Percentiles rank a stretch among this genome's conserved stretches.
Evolutionary conservation across 2,113 vertebrate species (phyloP).

Genomic region (Corythoichthys intestinalis): DNA sequence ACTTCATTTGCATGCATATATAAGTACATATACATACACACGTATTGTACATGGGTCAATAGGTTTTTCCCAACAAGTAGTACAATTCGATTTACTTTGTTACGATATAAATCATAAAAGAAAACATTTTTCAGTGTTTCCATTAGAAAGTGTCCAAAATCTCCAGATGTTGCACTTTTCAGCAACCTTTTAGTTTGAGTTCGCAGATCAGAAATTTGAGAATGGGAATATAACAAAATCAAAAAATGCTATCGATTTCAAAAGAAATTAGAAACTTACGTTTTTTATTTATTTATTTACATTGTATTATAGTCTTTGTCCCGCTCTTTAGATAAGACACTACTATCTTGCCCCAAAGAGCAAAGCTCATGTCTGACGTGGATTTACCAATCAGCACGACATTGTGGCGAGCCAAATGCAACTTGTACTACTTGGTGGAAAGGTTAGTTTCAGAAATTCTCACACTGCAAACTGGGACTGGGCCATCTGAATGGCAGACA

Average conservation of each 20-base stretch:
- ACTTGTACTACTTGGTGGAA: background rate
- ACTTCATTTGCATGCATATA: slow-evolving; percentile 34
- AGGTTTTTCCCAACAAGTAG: background rate
- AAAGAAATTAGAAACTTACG: too few species aligned
- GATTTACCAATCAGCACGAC: slow-evolving; percentile 10
- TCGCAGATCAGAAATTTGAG: too few species aligned
- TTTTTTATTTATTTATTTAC: too few species aligned
- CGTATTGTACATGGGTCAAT: background rate
- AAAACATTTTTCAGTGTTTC: background rate
- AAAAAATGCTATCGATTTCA: background rate
- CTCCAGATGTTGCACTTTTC: background rate
- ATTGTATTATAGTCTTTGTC: background rate
- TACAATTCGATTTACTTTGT: background rate
- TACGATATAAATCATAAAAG: background rate
- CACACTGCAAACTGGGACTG: slow-evolving; percentile 9
- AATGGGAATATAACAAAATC: background rate
- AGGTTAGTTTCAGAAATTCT: background rate
- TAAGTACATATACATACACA: slow-evolving; percentile 9
- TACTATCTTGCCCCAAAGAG: background rate
- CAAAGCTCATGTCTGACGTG: too few species aligned
- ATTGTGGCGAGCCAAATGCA: slow-evolving; percentile 16
- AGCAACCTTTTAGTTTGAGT: background rate
- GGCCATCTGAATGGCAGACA: slow-evolving; percentile 23
- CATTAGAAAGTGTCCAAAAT: background rate
- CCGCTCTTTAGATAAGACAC: background rate